Base-by-base conservation (phyloP, 2,797 vertebrate species). In the Girardinus metallicus region DNA sequence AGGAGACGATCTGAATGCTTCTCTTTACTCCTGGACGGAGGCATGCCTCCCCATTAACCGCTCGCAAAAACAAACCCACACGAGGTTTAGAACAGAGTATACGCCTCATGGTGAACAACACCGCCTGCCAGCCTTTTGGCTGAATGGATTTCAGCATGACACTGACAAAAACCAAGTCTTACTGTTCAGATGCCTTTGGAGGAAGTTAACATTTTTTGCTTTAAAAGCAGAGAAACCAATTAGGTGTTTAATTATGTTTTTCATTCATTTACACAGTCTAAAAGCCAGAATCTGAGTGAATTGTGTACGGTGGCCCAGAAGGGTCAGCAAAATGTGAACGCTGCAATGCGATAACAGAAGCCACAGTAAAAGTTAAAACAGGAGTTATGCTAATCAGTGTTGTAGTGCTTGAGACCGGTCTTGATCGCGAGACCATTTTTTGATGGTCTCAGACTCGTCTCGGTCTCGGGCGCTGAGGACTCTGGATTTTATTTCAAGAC, bases 1-100 rank as follows among this genome's bases (percentile, higher is more conserved):
- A 68, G 39, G 77, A 71, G 47, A 78, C 10, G 7, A 39, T 36
- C 44, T 47, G 7, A 74, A 73, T 23, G n/a, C 43, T 74, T 79
- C 39, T 29, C 46, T 70, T 55, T 49, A 46, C 62, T 74, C 47
- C 26, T 23, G 29, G 21, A 81, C 9, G 39, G 15, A 80, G 34
- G 53, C 18, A 1, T 53, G 29, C 46, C 26, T 51, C 21, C 23
- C 72, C 53, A 44, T 49, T 73, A 31, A 4, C 21, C 23, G 43
- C 36, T 80, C 7, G 70, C 10, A 49, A 36, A 62, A 80, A 74
- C 18, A 73, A 26, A 81, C 60, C 36, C 21, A 44, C 12, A 44
- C 6, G 53, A 15, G 4, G 26, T 36, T 75, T 73, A 79, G 39
- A 26, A 5, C 7, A 34, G 16, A 55, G 66, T 29, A 34, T 64